A percentile compares a stretch with the other conserved stretches of the same genome.
phyloP scores from a whole-genome alignment of 2,113 vertebrate species.

The Coptodon rendalli region DNA sequence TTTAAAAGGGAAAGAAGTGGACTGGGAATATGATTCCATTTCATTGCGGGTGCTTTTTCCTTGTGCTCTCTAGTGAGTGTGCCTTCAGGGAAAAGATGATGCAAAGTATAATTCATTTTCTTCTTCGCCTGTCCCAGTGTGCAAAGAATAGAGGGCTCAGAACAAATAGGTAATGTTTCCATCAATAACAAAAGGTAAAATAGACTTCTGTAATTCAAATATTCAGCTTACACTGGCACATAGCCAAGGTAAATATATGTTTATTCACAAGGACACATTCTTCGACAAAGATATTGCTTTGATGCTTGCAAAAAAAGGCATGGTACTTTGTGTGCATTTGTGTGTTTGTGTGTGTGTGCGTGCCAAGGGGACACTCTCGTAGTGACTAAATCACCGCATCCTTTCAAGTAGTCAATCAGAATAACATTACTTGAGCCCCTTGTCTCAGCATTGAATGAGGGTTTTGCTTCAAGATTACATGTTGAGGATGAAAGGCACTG shows the following conservation, averaged over 20 bases:
- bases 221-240: background rate
- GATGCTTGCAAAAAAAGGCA: background rate
- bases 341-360: background rate
- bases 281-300: background rate
- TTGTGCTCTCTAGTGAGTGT: background rate
- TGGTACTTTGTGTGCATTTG: background rate
- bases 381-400: background rate
- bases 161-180: background rate
- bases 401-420: conserved; percentile 19
- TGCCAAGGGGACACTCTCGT: background rate
- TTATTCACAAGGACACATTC: background rate
- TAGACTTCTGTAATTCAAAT: background rate
- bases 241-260: background rate
- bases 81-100: conserved; percentile 11
- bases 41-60: background rate
- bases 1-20: background rate
- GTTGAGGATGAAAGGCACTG: conserved; percentile 2
- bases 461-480: background rate
- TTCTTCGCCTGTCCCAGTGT: background rate
- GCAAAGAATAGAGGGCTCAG: background rate
- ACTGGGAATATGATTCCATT: background rate
- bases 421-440: background rate
- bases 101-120: background rate
- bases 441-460: background rate
- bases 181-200: background rate